Percentiles rank a stretch among this genome's conserved stretches.
Evolutionary conservation across 2,113 vertebrate species (phyloP).

Genomic region (Fregata magnificens): DNA sequence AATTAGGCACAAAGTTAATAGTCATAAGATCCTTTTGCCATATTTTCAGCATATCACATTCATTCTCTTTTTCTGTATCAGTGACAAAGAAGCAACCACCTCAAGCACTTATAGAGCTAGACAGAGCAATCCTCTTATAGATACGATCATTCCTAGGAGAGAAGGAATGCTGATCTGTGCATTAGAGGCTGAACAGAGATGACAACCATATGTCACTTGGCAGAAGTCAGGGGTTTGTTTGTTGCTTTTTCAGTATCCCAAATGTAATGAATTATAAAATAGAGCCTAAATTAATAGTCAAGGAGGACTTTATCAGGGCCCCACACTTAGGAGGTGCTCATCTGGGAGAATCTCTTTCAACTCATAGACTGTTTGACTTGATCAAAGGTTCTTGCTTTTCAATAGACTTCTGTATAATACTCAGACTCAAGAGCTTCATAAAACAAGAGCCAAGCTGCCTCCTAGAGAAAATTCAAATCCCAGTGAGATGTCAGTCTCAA

Average conservation of each 20-base stretch:
- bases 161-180: background rate
- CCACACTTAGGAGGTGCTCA: background rate
- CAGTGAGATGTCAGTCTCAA: background rate
- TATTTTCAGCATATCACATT: background rate
- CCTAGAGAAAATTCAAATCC: background rate
- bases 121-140: background rate
- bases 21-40: background rate
- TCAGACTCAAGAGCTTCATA: background rate
- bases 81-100: background rate
- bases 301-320: constrained; percentile 21
- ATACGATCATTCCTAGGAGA: background rate
- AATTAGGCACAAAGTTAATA: background rate
- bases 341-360: constrained; percentile 30
- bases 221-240: background rate
- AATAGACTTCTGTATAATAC: background rate
- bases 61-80: background rate
- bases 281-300: constrained; percentile 49
- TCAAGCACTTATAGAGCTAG: background rate
- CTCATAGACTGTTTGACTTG: constrained; percentile 7
- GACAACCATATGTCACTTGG: constrained; percentile 59
- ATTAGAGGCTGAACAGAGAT: constrained; percentile 30
- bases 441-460: background rate
- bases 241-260: constrained; percentile 29
- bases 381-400: constrained; percentile 55
- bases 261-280: constrained; percentile 60